Evolutionary conservation across 2,113 vertebrate genomes (phyloP), one percentile per base, ranked within the genome.

Genomic region (Ageneiosus marmoratus): DNA sequence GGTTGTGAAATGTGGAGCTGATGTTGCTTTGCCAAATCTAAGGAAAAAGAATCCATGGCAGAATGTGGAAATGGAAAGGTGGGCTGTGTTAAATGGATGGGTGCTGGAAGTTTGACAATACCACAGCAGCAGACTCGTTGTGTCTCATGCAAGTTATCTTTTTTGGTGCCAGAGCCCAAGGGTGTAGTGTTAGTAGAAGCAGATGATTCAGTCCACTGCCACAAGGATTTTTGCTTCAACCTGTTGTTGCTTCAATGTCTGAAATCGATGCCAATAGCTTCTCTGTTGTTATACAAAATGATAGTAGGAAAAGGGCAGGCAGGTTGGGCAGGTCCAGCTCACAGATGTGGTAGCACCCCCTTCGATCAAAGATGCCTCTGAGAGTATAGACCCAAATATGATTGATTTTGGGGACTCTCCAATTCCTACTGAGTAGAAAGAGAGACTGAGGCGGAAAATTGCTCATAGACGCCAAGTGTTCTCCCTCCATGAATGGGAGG

Each of bases 151-250:
- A 20, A 10, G 9, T 20, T 56, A 7, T 20, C 24, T 9, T 56
- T 56, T 10, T 56, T 6, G 5, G 1, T 24, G 22, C 55, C 20
- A 56, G 11, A 6, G 20, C 55, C 55, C 8, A 56, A 56, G 6
- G 55, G 55, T 1, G 24, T 56, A 8, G 55, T 56, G 5, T 20
- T 86, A 67, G 77, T 88, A 2, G 85, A 86, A 1, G 73, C 80
- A 15, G 73, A 63, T 46, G 65, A 81, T 3, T 9, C 69, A 1
- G 1, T 16, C 37, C 63, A 46, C 67, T 73, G 48, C 87, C 85
- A 5, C 22, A 78, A 12, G 87, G 72, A 0, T 72, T 85, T 5
- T 41, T 87, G 18, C 3, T 88, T 20, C 87, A 84, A 62, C 85
- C 85, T 12, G 74, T 84, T 12, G 69, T 85, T 0, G 62, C 84